phyloP scores from a whole-genome alignment of 2,797 vertebrate genomes.

The Lacerta viridis region DNA sequence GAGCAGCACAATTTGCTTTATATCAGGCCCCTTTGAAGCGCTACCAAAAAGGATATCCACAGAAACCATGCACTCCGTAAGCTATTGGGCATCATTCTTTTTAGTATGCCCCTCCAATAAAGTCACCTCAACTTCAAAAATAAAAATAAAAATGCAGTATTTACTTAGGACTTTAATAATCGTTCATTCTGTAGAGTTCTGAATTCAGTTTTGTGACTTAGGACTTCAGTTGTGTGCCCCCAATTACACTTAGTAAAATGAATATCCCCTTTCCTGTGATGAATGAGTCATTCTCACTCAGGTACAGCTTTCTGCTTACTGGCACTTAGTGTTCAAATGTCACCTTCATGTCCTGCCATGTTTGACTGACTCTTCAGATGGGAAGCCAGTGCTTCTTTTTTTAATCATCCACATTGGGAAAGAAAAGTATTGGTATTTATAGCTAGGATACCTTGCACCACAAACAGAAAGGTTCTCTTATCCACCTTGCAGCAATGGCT shows the following conservation, averaged over 20 bases:
- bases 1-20: neutral
- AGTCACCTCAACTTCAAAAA: slow-evolving; percentile 19
- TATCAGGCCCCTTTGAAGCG: neutral
- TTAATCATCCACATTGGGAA: neutral
- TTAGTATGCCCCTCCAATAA: neutral
- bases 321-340: neutral
- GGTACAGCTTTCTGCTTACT: neutral
- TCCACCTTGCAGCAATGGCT: neutral
- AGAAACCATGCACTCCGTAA: neutral
- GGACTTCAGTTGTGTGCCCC: neutral
- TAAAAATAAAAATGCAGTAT: slow-evolving; percentile 6
- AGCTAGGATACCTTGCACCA: neutral
- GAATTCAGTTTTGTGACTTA: slow-evolving; percentile 25
- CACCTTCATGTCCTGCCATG: neutral
- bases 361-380: neutral
- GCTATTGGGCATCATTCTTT: neutral
- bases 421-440: neutral
- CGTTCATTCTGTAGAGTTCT: neutral
- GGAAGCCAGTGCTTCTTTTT: slow-evolving; percentile 5
- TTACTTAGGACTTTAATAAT: slow-evolving; percentile 5
- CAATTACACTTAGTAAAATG: neutral
- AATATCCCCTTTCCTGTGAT: neutral
- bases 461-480: neutral
- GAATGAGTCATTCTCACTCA: neutral
- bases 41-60: neutral